Evolutionary conservation across 2,888 invertebrate species (phyloP), one percentile per base, ranked within the genome.

Genomic region (Stenoptilia bipunctidactyla): DNA sequence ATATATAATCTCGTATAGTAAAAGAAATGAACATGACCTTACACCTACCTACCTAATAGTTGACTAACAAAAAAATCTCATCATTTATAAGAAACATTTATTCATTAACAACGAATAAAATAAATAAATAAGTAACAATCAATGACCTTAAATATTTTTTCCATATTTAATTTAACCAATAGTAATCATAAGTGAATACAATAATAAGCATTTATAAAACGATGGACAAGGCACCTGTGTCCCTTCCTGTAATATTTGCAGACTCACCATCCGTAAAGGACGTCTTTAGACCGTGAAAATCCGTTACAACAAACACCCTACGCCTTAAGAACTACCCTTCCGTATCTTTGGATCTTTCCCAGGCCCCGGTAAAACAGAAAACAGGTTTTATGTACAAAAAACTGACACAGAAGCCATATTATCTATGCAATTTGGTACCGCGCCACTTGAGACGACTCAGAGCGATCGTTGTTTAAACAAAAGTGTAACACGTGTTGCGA

Each of bases 201-300:
- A 20, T 20, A 20, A 20, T 20, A 20, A 20, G 20, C 20, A 20
- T 8, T 20, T 8, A 20, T 30, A 30, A 30, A 30, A n/a, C 13
- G 10, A 41, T 36, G 35, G 30, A 12, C 10, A 30, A n/a, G 30
- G 52, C 72, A 74, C 79, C 71, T 71, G 72, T 54, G 20, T 51
- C 44, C 58, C 55, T 67, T 67, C 72, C 64, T 61, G 57, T 51
- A 51, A 33, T 40, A 44, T 46, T 44, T 34, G 42, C 43, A 47
- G 53, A 55, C 47, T 55, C 61, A 61, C 61, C 58, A 49, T 48
- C 58, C 68, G 64, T 66, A 61, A 63, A 75, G 66, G 74, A 56
- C 70, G 61, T 50, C 59, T 48, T 45, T 61, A 61, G 57, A 73
- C 66, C 82, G 68, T 71, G 56, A 59, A 75, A 82, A 65, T 74